These are phyloP conservation scores for Sinotaia quadrata DNA, from an alignment of 2,888 invertebrate genomes.

Conservation along the genomic window DNA sequence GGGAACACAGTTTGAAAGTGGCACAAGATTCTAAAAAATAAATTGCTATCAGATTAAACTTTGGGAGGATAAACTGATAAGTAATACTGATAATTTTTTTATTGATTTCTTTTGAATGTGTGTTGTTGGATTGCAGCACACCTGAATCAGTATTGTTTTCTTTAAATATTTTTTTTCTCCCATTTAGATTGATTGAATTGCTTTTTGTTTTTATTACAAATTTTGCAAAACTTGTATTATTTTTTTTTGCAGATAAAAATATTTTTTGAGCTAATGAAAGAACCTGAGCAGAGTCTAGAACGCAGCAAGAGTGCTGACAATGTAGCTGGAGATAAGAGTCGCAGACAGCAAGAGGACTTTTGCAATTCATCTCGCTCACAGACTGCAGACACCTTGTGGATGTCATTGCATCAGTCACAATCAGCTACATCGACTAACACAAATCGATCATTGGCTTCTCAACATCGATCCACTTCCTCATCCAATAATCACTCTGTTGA, in stretches of 20 bases:
- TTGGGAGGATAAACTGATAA: no score
- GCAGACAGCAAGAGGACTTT: slow-evolving; percentile 28
- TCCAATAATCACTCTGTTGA: slow-evolving; percentile 17
- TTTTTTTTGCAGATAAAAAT: slow-evolving; percentile 45
- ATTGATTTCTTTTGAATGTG: no score
- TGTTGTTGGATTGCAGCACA: no score
- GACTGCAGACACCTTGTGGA: slow-evolving; percentile 23
- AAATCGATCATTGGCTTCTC: slow-evolving; percentile 3
- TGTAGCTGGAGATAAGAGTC: slow-evolving; percentile 31
- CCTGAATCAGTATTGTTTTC: no score
- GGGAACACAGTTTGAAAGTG: no score
- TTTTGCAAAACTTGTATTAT: no score
- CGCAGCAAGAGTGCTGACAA: slow-evolving; percentile 50
- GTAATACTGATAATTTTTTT: no score
- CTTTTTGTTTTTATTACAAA: no score
- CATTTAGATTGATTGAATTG: no score
- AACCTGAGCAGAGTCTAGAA: slow-evolving; percentile 34
- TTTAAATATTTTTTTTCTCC: no score
- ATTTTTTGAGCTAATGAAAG: slow-evolving; percentile 44
- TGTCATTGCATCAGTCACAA: slow-evolving; percentile 25
- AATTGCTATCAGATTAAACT: no score
- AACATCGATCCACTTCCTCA: slow-evolving; percentile 1
- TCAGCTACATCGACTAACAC: slow-evolving; percentile 33
- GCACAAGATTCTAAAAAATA: no score
- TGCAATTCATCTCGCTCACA: slow-evolving; percentile 28